Evolutionary conservation across 2,113 vertebrate species (phyloP).

Genomic region (Crotophaga sulcirostris): DNA sequence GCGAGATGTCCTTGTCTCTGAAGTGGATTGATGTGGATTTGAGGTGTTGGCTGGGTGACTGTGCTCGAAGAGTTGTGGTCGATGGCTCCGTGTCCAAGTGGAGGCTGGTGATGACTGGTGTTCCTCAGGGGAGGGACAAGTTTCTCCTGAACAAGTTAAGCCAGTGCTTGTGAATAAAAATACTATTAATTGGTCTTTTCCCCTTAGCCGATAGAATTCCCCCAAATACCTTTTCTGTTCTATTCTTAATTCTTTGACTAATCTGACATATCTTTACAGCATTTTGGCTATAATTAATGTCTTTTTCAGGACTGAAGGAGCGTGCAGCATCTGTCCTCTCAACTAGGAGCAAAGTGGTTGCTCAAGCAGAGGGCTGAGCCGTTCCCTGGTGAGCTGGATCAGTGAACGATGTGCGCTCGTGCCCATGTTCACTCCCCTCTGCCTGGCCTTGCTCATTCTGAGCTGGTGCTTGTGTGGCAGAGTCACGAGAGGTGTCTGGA

Average conservation of each 20-base stretch:
- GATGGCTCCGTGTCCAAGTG: too few relatives aligned
- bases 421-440: fast-evolving
- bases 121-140: not conserved
- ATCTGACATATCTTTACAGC: not conserved
- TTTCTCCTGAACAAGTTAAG: not conserved
- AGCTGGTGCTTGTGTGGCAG: too few relatives aligned
- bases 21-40: too few relatives aligned
- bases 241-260: not conserved
- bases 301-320: not conserved
- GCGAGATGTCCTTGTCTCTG: too few relatives aligned
- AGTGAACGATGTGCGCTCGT: fast-evolving
- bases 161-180: not conserved
- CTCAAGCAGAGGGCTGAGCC: not conserved
- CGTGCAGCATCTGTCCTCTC: not conserved
- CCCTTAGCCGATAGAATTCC: not conserved
- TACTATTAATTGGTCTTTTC: not conserved
- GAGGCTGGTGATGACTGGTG: too few relatives aligned
- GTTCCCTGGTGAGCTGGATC: not conserved
- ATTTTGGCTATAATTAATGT: not conserved
- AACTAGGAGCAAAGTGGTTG: fast-evolving
- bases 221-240: not conserved
- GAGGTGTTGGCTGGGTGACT: too few relatives aligned
- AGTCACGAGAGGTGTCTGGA: not conserved
- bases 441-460: fast-evolving
- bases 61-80: too few relatives aligned